A percentile compares a stretch with the other conserved stretches of the same genome.
Conservation (phyloP, 2,113 vertebrate species). For the Catharus bicknelli region DNA sequence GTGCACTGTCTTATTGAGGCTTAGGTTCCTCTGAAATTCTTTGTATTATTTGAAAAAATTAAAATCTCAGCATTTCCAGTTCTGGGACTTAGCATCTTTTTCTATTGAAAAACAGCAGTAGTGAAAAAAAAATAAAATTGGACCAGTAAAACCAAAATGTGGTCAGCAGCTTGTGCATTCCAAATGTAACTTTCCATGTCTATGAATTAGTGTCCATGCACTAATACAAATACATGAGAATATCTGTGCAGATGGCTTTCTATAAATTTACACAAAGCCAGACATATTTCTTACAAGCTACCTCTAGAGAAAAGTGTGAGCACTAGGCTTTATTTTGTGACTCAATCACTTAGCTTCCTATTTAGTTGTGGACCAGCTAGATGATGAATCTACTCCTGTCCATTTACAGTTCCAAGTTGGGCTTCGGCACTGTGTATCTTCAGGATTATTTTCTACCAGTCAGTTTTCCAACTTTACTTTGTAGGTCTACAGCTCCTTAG, state of each 20-base stretch:
- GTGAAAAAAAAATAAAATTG: background rate
- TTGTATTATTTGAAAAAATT: background rate
- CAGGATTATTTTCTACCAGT: background rate
- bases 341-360: background rate
- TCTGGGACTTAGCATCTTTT: background rate
- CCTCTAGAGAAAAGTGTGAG: background rate
- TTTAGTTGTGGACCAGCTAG: background rate
- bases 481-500: background rate
- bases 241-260: background rate
- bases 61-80: background rate
- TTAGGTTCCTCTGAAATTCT: background rate
- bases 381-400: background rate
- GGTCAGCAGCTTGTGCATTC: background rate
- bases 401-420: background rate
- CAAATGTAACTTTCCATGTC: background rate
- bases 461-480: background rate
- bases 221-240: background rate
- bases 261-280: background rate
- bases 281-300: background rate
- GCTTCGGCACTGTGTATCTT: background rate
- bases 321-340: background rate
- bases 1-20: background rate
- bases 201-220: background rate
- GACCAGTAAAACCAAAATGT: background rate
- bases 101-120: background rate